Base-by-base conservation (phyloP, 2,888 invertebrate genomes). In the Meghimatium bilineatum region DNA sequence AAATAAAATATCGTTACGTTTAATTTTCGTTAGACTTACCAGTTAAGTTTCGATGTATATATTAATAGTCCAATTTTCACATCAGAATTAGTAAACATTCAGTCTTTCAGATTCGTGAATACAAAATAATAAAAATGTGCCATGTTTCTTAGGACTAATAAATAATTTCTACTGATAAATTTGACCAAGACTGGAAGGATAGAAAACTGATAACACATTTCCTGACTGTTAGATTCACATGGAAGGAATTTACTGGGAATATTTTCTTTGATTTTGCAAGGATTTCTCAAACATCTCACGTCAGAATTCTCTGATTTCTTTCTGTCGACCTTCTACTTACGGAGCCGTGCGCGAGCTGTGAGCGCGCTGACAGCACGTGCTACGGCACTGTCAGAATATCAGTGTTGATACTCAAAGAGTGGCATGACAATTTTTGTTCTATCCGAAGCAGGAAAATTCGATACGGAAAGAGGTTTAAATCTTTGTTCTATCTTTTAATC, bases 301-400 rank as follows among this genome's bases (percentile, higher is more conserved):
- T 34, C 6, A 32, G 36, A 12, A 17, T 23, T 26, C 36, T 12
- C 36, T n/a, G 1, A 10, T 20, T 44, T 1, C 12, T 26, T 44
- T 36, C 32, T 10, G 1, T 34, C 29, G 8, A n/a, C 49, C 29
- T 49, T 23, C 1, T 8, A 44, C 29, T 56, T 23, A 12, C 1
- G 14, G 14, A 49, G 72, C 72, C n/a, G 44, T 26, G n/a, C 49
- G 49, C 72, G 49, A 17, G 72, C 49, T 12, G 49, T 29, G 49
- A n/a, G 72, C 72, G 72, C 29, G 72, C 72, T 49, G 49, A 1
- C 29, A 29, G 72, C 72, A 74, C 49, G 72, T 49, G 44, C 72
- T 0, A 34, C 49, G 49, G 23, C 69, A 32, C 69, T 32, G 69
- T 69, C 34, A 12, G 34, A 17, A 3, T 34, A 17, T 20, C 69